Conservation (phyloP, 2,113 vertebrate species). For the Ceratotherium simum region DNA sequence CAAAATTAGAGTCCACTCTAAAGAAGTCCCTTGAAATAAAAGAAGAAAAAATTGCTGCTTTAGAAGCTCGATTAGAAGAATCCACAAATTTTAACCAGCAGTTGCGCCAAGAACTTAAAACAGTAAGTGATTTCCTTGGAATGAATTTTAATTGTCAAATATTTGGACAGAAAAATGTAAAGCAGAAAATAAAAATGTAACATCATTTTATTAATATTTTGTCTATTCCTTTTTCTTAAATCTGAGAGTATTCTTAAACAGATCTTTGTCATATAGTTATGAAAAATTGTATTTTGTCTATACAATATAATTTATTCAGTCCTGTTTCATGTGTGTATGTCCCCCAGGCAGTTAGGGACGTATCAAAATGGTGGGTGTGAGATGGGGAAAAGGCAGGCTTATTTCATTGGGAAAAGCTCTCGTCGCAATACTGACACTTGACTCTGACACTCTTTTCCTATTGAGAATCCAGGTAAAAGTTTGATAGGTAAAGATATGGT, state of each 20-base stretch:
- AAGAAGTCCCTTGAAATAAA: constrained; percentile 99
- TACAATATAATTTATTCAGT: not conserved
- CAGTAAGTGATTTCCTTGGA: constrained; percentile 88
- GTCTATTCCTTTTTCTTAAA: constrained; percentile 7
- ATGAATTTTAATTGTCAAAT: constrained; percentile 20
- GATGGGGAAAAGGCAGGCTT: not conserved
- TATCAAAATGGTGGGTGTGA: not conserved
- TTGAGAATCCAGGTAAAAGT: constrained; percentile 44
- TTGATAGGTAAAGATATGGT: not conserved
- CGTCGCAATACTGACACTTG: not conserved
- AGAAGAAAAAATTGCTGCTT: constrained; percentile 98
- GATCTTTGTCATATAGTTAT: not conserved
- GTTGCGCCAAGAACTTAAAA: constrained; percentile 98
- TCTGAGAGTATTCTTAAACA: constrained; percentile 17
- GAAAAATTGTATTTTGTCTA: constrained; percentile 5
- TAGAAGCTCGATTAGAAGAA: constrained; percentile 98
- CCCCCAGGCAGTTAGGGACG: not conserved
- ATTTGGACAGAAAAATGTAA: constrained; percentile 35
- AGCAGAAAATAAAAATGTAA: constrained; percentile 22
- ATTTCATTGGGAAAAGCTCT: constrained; percentile 22
- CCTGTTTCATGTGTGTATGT: not conserved
- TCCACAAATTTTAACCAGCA: constrained; percentile 99
- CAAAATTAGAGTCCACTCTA: constrained; percentile 96
- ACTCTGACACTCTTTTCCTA: not conserved
- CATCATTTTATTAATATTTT: not conserved